Conservation (phyloP, 2,113 vertebrate genomes). For the Gymnorhina tibicen region DNA sequence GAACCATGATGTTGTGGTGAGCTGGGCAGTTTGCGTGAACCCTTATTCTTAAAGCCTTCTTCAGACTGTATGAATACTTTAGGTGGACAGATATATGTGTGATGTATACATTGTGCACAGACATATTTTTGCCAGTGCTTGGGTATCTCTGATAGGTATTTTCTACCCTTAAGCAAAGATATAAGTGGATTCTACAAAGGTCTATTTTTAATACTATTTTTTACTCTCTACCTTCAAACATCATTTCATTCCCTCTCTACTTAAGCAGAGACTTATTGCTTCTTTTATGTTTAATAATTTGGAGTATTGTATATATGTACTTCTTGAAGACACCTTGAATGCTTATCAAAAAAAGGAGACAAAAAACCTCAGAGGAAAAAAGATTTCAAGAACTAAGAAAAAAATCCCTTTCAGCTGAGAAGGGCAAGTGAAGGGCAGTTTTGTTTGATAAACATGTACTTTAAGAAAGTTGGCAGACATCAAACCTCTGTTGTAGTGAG, state of each 20-base stretch:
- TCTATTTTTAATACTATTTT: background rate
- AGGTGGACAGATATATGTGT: background rate
- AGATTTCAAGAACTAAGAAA: background rate
- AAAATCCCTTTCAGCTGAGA: background rate
- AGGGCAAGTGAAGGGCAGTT: background rate
- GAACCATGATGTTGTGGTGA: accelerated
- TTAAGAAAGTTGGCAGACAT: conserved; percentile 13
- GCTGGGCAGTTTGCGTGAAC: accelerated
- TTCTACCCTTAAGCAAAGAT: background rate
- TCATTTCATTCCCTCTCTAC: background rate
- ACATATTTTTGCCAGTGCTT: background rate
- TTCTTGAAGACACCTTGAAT: conserved; percentile 24
- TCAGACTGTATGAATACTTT: background rate
- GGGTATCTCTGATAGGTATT: background rate
- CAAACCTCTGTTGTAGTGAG: background rate
- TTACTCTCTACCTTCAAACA: background rate
- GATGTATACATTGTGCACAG: background rate
- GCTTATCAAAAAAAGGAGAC: background rate
- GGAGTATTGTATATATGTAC: background rate
- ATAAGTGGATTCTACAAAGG: background rate
- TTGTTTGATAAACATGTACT: conserved; percentile 34
- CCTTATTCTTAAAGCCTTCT: background rate
- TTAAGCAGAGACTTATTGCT: background rate
- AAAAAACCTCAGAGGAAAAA: background rate
- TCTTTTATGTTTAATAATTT: conserved; percentile 46